Conservation (phyloP, 37 sponge, comb jelly and placozoan species). For the Hexactinellida sp. region DNA sequence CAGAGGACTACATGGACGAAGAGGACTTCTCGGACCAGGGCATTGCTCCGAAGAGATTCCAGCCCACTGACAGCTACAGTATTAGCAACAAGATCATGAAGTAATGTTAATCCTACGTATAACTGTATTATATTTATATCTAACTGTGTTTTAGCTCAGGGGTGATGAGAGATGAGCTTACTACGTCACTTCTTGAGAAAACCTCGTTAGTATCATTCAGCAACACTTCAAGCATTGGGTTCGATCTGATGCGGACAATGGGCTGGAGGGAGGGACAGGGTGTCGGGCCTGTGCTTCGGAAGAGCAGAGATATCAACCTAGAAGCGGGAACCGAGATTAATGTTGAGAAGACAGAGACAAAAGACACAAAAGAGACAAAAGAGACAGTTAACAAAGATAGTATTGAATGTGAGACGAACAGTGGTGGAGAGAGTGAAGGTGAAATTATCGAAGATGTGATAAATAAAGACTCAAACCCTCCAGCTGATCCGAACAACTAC, state of each 20-base stretch:
- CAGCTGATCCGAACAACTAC: background rate
- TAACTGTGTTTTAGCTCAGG: background rate
- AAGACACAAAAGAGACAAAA: background rate
- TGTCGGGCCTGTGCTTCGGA: slow-evolving; percentile 47
- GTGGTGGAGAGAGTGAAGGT: slow-evolving; percentile 14
- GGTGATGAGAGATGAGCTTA: background rate
- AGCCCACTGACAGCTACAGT: background rate
- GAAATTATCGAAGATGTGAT: background rate
- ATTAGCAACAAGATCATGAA: background rate
- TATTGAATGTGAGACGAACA: background rate
- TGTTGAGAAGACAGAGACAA: background rate
- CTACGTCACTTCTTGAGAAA: slow-evolving; percentile 2
- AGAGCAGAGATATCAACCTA: background rate
- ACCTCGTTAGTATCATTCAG: background rate
- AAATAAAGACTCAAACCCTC: background rate
- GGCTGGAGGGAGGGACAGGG: slow-evolving; percentile 93
- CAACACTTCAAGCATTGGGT: slow-evolving; percentile 50
- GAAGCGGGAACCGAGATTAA: background rate
- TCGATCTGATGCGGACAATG: slow-evolving; percentile 55
- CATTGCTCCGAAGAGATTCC: background rate
- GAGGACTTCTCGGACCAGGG: slow-evolving; percentile 40
- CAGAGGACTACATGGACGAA: slow-evolving; percentile 93
- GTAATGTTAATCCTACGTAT: no score
- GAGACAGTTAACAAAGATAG: background rate
- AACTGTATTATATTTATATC: background rate